Evolutionary conservation across 1,140 invertebrate genomes (phyloP).

Genomic region (Hyphantria cunea): DNA sequence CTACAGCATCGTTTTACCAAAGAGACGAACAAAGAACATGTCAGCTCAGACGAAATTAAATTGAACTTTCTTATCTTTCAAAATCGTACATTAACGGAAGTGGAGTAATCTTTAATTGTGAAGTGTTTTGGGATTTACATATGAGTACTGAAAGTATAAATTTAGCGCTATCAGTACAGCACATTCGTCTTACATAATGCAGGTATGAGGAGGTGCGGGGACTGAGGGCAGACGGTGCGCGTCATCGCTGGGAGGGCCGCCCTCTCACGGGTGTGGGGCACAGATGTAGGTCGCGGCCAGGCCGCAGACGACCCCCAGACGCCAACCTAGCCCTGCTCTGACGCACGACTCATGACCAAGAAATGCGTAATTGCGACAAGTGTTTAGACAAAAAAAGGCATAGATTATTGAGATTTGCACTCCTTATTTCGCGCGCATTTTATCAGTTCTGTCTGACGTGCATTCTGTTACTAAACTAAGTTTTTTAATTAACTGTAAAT

Average conservation of each 20-base stretch:
- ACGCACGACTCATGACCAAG: constrained; percentile 24
- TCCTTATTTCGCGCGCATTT: neutral
- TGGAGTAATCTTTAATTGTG: too few relatives aligned
- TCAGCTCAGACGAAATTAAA: too few relatives aligned
- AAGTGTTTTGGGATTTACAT: too few relatives aligned
- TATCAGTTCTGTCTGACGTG: too few relatives aligned
- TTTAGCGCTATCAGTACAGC: constrained; percentile 31
- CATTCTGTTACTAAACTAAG: neutral
- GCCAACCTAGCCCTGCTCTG: constrained; percentile 30
- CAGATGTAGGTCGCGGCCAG: constrained; percentile 67
- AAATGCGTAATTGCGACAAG: constrained; percentile 19
- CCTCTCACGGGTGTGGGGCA: constrained; percentile 17
- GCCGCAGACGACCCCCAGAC: constrained; percentile 74
- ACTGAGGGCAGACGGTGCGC: constrained; percentile 38
- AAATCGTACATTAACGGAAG: too few relatives aligned
- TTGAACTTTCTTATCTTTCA: too few relatives aligned
- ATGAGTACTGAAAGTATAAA: neutral
- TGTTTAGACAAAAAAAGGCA: constrained; percentile 1
- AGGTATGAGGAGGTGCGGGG: constrained; percentile 32
- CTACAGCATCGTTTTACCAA: too few relatives aligned
- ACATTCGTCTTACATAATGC: constrained; percentile 58
- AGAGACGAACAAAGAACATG: too few relatives aligned
- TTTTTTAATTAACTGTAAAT: constrained; percentile 14
- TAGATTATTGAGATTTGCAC: neutral
- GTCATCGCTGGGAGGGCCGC: constrained; percentile 36